Percentiles rank a stretch among this genome's conserved stretches.
These are phyloP conservation scores for Drosophila kurseongensis DNA, from an alignment of 1,140 invertebrate genomes.

Conservation along the genomic window DNA sequence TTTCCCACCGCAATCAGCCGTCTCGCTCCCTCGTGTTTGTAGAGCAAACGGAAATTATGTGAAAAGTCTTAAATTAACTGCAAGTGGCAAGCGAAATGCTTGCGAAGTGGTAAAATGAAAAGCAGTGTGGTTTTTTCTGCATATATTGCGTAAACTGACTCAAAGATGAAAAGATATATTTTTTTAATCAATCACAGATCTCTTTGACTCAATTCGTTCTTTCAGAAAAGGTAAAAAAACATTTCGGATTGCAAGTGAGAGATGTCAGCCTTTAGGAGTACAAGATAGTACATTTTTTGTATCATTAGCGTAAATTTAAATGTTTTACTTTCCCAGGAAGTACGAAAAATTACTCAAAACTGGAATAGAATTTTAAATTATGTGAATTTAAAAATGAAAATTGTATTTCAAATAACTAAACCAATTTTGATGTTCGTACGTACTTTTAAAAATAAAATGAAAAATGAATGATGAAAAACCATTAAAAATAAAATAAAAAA, in stretches of 20 bases:
- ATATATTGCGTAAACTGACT: slow-evolving; percentile 23
- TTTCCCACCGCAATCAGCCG: neutral
- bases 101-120: slow-evolving; percentile 4
- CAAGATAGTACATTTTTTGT: neutral
- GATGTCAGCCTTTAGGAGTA: neutral
- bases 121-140: neutral
- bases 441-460: too few relatives aligned
- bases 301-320: too few relatives aligned
- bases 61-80: slow-evolving; percentile 79
- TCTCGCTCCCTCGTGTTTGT: slow-evolving; percentile 15
- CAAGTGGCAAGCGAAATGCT: slow-evolving; percentile 47
- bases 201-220: slow-evolving; percentile 4
- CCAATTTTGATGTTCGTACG: too few relatives aligned
- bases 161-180: slow-evolving; percentile 10
- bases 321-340: too few relatives aligned
- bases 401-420: too few relatives aligned
- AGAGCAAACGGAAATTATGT: slow-evolving; percentile 45
- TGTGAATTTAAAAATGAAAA: too few relatives aligned
- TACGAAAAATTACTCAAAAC: too few relatives aligned
- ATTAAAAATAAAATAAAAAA: too few relatives aligned
- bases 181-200: slow-evolving; percentile 47
- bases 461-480: too few relatives aligned
- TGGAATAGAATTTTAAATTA: too few relatives aligned
- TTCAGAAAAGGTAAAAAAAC: slow-evolving; percentile 1
- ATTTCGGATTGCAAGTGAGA: neutral